Evolutionary conservation across 2,797 vertebrate genomes (phyloP).

Genomic region (Centroberyx gerrardi): DNA sequence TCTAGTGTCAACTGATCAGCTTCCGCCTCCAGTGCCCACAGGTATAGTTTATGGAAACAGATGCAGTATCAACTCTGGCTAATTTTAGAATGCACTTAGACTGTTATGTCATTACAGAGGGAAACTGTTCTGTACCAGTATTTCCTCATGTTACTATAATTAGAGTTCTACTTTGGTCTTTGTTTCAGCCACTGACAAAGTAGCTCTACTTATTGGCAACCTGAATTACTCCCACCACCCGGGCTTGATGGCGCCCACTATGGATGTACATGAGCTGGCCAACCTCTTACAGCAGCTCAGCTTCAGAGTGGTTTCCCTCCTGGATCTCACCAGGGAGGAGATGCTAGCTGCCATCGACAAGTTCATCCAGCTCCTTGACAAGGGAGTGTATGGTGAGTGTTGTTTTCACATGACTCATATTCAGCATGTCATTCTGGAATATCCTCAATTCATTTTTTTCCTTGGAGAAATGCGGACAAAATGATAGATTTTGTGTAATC

Average conservation of each 20-base stretch:
- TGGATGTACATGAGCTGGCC: conserved; percentile 90
- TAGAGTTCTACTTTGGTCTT: conserved; percentile 16
- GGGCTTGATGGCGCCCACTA: conserved; percentile 88
- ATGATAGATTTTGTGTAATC: not conserved
- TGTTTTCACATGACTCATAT: not conserved
- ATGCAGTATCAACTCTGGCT: conserved; percentile 4
- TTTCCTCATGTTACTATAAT: conserved; percentile 23
- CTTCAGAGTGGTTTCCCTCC: conserved; percentile 91
- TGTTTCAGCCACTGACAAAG: conserved; percentile 89
- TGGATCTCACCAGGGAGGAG: conserved; percentile 90
- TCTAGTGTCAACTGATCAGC: conserved; percentile 60
- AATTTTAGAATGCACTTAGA: conserved; percentile 3
- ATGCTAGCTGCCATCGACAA: conserved; percentile 86
- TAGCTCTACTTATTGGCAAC: conserved; percentile 92
- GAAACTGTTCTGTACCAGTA: not conserved
- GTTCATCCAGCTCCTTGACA: conserved; percentile 90
- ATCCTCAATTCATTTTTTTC: not conserved
- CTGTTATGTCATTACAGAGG: not conserved
- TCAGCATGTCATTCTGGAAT: not conserved
- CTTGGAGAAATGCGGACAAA: conserved; percentile 6
- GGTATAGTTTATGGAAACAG: conserved; percentile 69
- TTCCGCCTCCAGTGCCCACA: conserved; percentile 59
- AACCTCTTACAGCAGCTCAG: conserved; percentile 86
- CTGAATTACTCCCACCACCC: conserved; percentile 88
- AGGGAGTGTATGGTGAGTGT: conserved; percentile 89